A percentile compares a stretch with the other conserved stretches of the same genome.
phyloP scores from a whole-genome alignment of 2,113 vertebrate genomes.

The Psilopogon haemacephalus region DNA sequence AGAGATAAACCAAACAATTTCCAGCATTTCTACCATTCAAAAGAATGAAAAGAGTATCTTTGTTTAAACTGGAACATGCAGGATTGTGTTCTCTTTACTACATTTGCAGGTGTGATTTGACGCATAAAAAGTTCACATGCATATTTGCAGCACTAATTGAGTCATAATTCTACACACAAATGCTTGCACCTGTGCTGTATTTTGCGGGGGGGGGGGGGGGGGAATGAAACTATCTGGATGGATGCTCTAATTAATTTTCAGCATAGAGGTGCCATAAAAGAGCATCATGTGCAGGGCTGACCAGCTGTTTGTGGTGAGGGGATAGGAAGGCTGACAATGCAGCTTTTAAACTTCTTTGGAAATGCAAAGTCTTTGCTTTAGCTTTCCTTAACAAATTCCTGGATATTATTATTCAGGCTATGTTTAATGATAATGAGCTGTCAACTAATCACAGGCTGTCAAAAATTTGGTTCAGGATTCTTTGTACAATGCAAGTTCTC shows the following conservation, averaged over 20 bases:
- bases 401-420: neutral
- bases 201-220: too few relatives aligned
- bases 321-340: neutral
- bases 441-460: neutral
- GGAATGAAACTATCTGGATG: neutral
- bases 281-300: neutral
- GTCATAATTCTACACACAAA: neutral
- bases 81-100: neutral
- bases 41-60: neutral
- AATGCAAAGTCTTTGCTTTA: neutral
- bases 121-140: neutral
- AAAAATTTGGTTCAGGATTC: neutral
- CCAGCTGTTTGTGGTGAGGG: neutral
- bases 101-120: neutral
- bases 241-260: neutral
- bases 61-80: neutral
- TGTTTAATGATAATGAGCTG: neutral
- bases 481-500: neutral
- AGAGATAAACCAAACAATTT: neutral
- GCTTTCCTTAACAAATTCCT: neutral
- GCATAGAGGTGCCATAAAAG: neutral
- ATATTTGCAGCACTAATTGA: neutral
- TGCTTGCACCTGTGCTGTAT: neutral
- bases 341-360: neutral
- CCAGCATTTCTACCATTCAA: neutral